Conservation (phyloP, 2,113 vertebrate species). For the Clarias magur region DNA sequence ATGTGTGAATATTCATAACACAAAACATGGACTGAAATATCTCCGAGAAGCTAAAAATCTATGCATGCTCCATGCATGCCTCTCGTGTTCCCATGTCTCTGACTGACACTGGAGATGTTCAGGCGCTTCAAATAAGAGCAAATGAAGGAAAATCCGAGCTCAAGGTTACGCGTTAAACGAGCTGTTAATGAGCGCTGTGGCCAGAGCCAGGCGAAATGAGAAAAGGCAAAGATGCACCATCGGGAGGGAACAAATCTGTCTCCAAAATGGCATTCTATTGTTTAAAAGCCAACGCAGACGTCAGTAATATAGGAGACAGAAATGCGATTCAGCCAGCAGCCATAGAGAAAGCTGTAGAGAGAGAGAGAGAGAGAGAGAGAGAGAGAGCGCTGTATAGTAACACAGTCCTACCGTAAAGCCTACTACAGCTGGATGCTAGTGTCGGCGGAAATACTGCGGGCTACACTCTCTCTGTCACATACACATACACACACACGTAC, state of each 20-base stretch:
- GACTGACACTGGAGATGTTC: slow-evolving; percentile 13
- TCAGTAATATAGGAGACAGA: neutral
- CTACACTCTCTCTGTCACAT: neutral
- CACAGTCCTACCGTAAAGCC: slow-evolving; percentile 27
- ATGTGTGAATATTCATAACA: neutral
- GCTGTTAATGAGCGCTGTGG: slow-evolving; percentile 15
- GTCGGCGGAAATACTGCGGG: slow-evolving; percentile 36
- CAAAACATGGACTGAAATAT: neutral
- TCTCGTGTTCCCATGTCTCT: neutral
- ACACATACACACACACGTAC: slow-evolving; percentile 13
- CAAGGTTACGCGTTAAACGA: slow-evolving; percentile 43
- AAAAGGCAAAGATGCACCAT: neutral
- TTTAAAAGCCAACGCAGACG: neutral
- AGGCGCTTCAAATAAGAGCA: slow-evolving; percentile 13
- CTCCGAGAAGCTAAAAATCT: neutral
- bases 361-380: neutral
- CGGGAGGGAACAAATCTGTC: slow-evolving; percentile 16
- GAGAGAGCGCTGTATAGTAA: slow-evolving; percentile 25
- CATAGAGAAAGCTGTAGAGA: slow-evolving; percentile 15
- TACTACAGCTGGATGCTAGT: slow-evolving; percentile 54
- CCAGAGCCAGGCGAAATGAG: neutral
- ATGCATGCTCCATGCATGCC: slow-evolving; percentile 10
- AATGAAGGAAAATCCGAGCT: slow-evolving; percentile 7
- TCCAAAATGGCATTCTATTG: slow-evolving; percentile 5
- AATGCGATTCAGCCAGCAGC: slow-evolving; percentile 8